Base-by-base conservation (phyloP, 2,888 invertebrate species). In the Colostygia pectinataria region DNA sequence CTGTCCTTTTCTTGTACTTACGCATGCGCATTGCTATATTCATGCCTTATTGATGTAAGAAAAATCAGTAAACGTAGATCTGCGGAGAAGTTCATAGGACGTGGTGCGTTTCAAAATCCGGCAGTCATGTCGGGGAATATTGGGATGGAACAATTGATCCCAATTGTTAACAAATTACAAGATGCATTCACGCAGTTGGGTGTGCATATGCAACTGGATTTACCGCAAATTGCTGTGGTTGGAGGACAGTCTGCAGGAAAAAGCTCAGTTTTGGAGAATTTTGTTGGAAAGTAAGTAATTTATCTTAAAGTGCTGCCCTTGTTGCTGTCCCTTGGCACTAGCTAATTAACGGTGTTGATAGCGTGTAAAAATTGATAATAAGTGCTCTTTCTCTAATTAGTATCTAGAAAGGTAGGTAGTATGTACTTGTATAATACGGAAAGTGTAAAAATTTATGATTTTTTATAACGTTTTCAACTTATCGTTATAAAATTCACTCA, bases 241-340 rank as follows among this genome's bases (percentile, higher is more conserved):
- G 99, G 99, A 83, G 99, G 99, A 73, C 99, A 99, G 90, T 98
- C 98, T 80, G 99, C 99, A 73, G 99, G 99, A 74, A 99, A 99
- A 92, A 99, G 99, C 90, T 99, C 99, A 43, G 99, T 99, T 51
- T 92, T 99, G 80, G 99, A 99, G 92, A 99, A 99, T 92, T 99
- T 99, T 83, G 99, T 99, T 65, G 99, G 99, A 90, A 97, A 96
- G 98, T 98, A 92, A 92, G 94, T 50, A 36, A 20, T 32, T n/a
- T 31, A 4, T 18, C 4, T 32, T 18, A n/a, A 10, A 31, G 20
- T 2, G 5, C 9, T 32, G 14, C 6, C 9, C 10, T 32, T 32
- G 8, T 13, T 9, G 12, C 7, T 39, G 4, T 0, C 0, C 1
- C n/a, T n/a, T n/a, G n/a, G n/a, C n/a, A n/a, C n/a, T n/a, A n/a